Evolutionary conservation across 2,797 vertebrate genomes (phyloP), one percentile per base, ranked within the genome.

Genomic region (Tadarida brasiliensis): DNA sequence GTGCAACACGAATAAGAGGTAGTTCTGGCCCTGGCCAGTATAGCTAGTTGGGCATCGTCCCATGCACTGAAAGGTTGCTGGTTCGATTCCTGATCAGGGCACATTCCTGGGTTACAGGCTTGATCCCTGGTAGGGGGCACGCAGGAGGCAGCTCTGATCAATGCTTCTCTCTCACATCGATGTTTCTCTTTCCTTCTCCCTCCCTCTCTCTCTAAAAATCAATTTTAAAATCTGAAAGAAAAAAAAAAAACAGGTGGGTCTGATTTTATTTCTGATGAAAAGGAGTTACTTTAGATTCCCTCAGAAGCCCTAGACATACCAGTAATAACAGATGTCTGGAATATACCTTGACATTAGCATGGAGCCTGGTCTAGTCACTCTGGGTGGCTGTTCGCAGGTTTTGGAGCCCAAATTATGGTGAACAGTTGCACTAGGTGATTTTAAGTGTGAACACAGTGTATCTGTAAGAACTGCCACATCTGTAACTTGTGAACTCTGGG

Each of bases 191-290:
- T 61, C 59, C 26, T 26, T 61, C 11, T 61, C 59, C 26, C 59
- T 61, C 28, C 59, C 59, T 61, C 59, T 61, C 59, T 61, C 26
- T 61, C 59, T 61, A 61, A 61, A 61, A 61, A 28, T 61, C 39
- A 44, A 44, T 44, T 44, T 44, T 44, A 44, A 44, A 44, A 44
- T 44, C 39, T 44, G 39, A 44, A 44, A 44, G 7, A 44, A 44
- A 39, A 44, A 44, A 3, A 44, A 44, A 44, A 44, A 44, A 44
- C 39, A 44, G 39, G 39, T 44, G 39, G 12, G 12, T 54, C 28
- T 78, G 35, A 82, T 65, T 95, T 90, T 20, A 61, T 70, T 70
- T 51, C 26, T 91, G 19, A 70, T 59, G 22, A 65, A 77, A 93
- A 81, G n/a, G 35, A 63, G 54, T 59, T 90, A 70, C 11, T 84